phyloP scores from a whole-genome alignment of 2,797 vertebrate genomes.

The Mus minutoides region DNA sequence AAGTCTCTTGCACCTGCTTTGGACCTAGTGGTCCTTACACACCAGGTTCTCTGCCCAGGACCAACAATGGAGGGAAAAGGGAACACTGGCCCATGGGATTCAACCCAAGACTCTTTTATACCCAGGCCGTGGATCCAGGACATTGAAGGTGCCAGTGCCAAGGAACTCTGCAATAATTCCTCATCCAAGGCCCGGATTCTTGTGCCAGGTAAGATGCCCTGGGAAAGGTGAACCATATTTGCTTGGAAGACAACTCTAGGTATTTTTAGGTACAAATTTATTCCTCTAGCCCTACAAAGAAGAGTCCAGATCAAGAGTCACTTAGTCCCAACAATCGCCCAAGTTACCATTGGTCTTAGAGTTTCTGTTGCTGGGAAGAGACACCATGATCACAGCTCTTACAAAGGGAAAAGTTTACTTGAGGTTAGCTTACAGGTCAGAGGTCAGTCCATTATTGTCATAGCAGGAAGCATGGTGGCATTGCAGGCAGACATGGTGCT shows the following conservation, averaged over 20 bases:
- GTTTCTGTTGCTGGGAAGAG: neutral
- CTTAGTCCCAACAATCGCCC: neutral
- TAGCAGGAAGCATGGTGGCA: neutral
- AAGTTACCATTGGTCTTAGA: neutral
- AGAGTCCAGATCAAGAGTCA: neutral
- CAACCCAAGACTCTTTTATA: constrained; percentile 57
- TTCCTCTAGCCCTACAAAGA: neutral
- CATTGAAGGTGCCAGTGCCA: constrained; percentile 90
- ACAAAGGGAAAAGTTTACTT: neutral
- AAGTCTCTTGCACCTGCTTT: neutral
- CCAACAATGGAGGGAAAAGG: rapidly evolving
- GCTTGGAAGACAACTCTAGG: neutral
- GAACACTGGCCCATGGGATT: rapidly evolving
- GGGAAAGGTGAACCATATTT: rapidly evolving
- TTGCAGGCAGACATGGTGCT: neutral
- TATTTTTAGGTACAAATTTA: neutral
- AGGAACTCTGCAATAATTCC: constrained; percentile 84
- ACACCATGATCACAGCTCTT: neutral
- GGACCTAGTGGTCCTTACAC: neutral
- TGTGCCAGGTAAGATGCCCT: constrained; percentile 81
- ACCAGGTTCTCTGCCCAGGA: neutral
- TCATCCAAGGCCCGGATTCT: constrained; percentile 75
- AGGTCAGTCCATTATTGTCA: neutral
- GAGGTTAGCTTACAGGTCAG: neutral
- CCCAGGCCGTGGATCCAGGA: constrained; percentile 93